Base-by-base conservation (phyloP, 2,888 invertebrate genomes). In the Daptonema setosum region DNA sequence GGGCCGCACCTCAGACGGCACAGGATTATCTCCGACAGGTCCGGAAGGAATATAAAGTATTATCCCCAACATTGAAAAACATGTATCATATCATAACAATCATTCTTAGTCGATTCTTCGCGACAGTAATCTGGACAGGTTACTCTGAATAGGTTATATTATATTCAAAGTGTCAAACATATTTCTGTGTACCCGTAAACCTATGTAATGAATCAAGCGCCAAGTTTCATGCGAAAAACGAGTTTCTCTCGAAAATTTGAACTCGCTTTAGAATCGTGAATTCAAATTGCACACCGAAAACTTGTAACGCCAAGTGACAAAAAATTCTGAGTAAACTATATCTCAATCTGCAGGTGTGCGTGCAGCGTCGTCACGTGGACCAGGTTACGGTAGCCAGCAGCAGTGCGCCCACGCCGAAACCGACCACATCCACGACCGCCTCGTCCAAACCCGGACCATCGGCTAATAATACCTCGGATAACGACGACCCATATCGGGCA, bases 21-120 rank as follows among this genome's bases (percentile, higher is more conserved):
- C 30, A 50, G 35, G n/a, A 55, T 14, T 55, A 55, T 24, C 25
- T 55, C 5, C 8, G 26, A 24, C 55, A 55, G 50, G 55, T 55
- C 11, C n/a, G 45, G n/a, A n/a, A n/a, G n/a, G n/a, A n/a, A n/a
- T n/a, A n/a, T n/a, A n/a, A n/a, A n/a, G n/a, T n/a, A n/a, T n/a
- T n/a, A n/a, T n/a, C n/a, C n/a, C n/a, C n/a, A n/a, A n/a, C n/a
- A n/a, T n/a, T n/a, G n/a, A n/a, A n/a, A n/a, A n/a, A n/a, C n/a
- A n/a, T n/a, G n/a, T n/a, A n/a, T n/a, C n/a, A n/a, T n/a, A n/a
- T n/a, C n/a, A n/a, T n/a, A n/a, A n/a, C n/a, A n/a, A n/a, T n/a
- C n/a, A n/a, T n/a, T n/a, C n/a, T n/a, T n/a, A n/a, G n/a, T n/a
- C n/a, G n/a, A n/a, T n/a, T n/a, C n/a, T n/a, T n/a, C n/a, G n/a